phyloP scores from a whole-genome alignment of 2,888 invertebrate genomes.

The Timandra comae region DNA sequence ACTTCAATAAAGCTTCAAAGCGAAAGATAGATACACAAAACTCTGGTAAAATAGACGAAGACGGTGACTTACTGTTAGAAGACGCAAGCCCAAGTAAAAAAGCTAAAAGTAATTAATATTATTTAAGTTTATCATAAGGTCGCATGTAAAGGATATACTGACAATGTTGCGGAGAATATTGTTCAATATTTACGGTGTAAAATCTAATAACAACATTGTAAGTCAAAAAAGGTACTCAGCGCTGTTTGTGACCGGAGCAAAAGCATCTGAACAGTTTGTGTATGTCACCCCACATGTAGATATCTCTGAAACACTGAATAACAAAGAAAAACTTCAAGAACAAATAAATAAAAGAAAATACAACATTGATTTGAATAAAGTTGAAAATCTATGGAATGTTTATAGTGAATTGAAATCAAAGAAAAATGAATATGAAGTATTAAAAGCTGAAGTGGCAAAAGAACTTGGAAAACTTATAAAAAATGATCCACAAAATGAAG shows the following conservation, averaged over 20 bases:
- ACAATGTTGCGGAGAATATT: slow-evolving; percentile 49
- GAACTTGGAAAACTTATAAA: slow-evolving; percentile 64
- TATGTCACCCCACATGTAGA: slow-evolving; percentile 83
- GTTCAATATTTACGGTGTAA: slow-evolving; percentile 18
- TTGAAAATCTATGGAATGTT: slow-evolving; percentile 78
- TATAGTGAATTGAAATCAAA: slow-evolving; percentile 75
- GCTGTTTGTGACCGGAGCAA: slow-evolving; percentile 81
- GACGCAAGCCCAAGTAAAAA: slow-evolving; percentile 56
- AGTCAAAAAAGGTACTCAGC: slow-evolving; percentile 65
- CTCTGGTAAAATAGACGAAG: slow-evolving; percentile 50
- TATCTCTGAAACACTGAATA: slow-evolving; percentile 72
- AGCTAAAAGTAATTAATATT: slow-evolving; percentile 46
- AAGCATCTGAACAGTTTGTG: slow-evolving; percentile 81
- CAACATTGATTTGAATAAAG: slow-evolving; percentile 68
- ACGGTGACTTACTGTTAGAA: slow-evolving; percentile 55
- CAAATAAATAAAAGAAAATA: slow-evolving; percentile 76
- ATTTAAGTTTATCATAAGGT: too few relatives aligned
- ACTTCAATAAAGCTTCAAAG: slow-evolving; percentile 82
- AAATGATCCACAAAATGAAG: slow-evolving; percentile 43
- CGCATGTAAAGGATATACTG: too few relatives aligned
- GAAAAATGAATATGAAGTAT: slow-evolving; percentile 69
- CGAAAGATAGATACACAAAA: slow-evolving; percentile 84
- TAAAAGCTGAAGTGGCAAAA: slow-evolving; percentile 63
- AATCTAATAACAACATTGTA: slow-evolving; percentile 19
- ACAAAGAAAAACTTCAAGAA: slow-evolving; percentile 65